Evolutionary conservation across 2,113 vertebrate genomes (phyloP).

Genomic region (Chitala chitala): DNA sequence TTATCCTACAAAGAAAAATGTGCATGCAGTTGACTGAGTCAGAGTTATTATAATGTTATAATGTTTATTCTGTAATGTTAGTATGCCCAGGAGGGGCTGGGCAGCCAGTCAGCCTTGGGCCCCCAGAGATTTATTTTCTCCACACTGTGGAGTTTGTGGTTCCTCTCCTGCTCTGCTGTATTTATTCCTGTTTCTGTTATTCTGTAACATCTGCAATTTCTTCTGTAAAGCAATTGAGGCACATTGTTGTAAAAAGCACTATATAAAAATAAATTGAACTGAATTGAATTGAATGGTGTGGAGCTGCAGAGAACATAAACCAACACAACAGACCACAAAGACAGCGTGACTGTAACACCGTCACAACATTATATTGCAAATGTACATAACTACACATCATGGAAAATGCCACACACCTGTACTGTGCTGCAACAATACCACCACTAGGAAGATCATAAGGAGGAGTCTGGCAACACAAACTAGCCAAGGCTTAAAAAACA

Average conservation of each 20-base stretch:
- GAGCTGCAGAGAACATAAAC: not conserved
- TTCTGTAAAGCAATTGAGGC: too few relatives aligned
- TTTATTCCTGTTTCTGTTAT: too few relatives aligned
- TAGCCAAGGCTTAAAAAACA: constrained; percentile 24
- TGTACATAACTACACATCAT: constrained; percentile 3
- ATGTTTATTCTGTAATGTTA: too few relatives aligned
- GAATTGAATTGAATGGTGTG: too few relatives aligned
- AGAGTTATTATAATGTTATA: too few relatives aligned
- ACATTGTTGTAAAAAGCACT: too few relatives aligned
- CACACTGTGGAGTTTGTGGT: too few relatives aligned
- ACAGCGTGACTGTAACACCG: constrained; percentile 30
- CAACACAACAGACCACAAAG: constrained; percentile 30
- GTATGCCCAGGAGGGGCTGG: too few relatives aligned
- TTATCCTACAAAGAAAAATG: not conserved
- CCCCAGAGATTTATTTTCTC: too few relatives aligned
- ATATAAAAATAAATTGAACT: not conserved
- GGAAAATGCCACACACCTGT: constrained; percentile 1
- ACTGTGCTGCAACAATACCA: constrained; percentile 1
- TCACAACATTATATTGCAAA: constrained; percentile 19
- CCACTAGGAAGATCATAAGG: not conserved
- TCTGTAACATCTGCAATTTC: too few relatives aligned
- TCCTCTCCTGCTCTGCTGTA: too few relatives aligned
- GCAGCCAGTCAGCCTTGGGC: too few relatives aligned
- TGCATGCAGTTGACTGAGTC: not conserved
- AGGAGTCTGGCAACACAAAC: not conserved